Base-by-base conservation (phyloP, 2,888 invertebrate genomes). In the Lithosia quadra region DNA sequence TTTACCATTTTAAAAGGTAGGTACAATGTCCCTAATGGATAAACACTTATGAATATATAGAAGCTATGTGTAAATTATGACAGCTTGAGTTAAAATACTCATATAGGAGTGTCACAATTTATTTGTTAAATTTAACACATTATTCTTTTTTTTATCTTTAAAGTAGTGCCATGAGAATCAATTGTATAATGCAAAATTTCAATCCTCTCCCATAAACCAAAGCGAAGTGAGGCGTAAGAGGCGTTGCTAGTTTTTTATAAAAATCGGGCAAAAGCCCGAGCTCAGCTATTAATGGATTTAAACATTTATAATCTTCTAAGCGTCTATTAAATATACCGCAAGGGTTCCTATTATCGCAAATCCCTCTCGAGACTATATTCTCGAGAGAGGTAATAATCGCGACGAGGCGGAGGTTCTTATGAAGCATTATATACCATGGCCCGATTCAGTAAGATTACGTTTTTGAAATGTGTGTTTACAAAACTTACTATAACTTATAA, bases 401-500 rank as follows among this genome's bases (percentile, higher is more conserved):
- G 15, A 56, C 24, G 24, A 56, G 22, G 56, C 56, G 24, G 56
- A 56, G 56, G 22, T 56, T 56, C 56, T 56, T 56, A 56, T 56
- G 24, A 28, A 24, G 24, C 24, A 24, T 56, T 24, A 28, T 56
- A 28, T 24, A 49, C 49, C n/a, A 8, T 9, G 3, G 15, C 18
- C 49, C 8, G n/a, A 49, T 49, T 49, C 49, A 8, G 49, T 49
- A n/a, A 49, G 9, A 18, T n/a, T 43, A 43, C 43, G 18, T 43
- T 43, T 43, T 43, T 7, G 4, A 43, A 43, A 43, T 18, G 5
- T 43, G 43, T 49, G n/a, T 9, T n/a, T 49, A n/a, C 18, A 49
- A n/a, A 49, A 49, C 18, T 39, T 11, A 39, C 3, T 13, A 15
- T n/a, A 39, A 9, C 7, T 36, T 36, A 36, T 36, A 36, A 36